Evolutionary conservation across 2,888 invertebrate genomes (phyloP).

Genomic region (Tipula unca): DNA sequence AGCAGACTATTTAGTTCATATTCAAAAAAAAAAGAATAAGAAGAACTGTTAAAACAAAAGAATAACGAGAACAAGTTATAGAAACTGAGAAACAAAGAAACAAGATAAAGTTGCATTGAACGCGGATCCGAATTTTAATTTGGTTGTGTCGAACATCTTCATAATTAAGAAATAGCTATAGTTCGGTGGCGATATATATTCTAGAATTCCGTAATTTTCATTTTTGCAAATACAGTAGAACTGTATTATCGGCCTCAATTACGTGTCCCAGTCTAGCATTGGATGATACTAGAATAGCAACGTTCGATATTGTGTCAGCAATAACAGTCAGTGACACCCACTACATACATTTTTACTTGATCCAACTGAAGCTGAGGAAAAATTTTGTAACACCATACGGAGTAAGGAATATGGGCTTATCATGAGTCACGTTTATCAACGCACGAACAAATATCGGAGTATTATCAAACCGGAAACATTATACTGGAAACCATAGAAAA

Average conservation of each 20-base stretch:
- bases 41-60: too few species aligned
- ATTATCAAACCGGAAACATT: constrained; percentile 60
- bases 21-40: too few species aligned
- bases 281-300: constrained; percentile 80
- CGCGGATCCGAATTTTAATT: too few species aligned
- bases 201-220: constrained; percentile 86
- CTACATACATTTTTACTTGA: constrained; percentile 56
- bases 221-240: constrained; percentile 78
- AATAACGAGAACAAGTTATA: too few species aligned
- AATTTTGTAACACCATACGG: constrained; percentile 35
- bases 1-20: too few species aligned
- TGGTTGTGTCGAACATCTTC: too few species aligned
- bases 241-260: constrained; percentile 74
- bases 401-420: constrained; percentile 50
- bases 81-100: too few species aligned
- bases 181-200: too few species aligned
- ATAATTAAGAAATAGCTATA: too few species aligned
- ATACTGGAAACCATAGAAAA: constrained; percentile 49
- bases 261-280: constrained; percentile 81
- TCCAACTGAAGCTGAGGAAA: constrained; percentile 52
- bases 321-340: constrained; percentile 60
- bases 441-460: constrained; percentile 54
- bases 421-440: constrained; percentile 52
- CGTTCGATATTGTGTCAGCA: constrained; percentile 79
- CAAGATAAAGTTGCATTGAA: too few species aligned